Evolutionary conservation across 2,888 invertebrate genomes (phyloP).

Genomic region (Dicranocentrus wangi): DNA sequence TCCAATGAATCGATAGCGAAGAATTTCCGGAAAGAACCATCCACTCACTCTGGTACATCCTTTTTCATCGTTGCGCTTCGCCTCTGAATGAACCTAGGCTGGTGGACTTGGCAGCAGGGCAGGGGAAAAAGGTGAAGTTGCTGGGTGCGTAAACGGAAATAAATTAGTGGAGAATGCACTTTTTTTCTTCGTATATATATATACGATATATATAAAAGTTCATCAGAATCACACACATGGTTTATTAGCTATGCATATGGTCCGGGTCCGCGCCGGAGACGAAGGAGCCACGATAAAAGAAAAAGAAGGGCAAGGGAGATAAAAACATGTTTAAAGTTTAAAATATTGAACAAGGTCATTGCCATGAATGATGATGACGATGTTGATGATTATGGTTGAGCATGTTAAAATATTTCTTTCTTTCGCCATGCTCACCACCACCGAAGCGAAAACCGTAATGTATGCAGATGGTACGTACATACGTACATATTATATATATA

Average conservation of each 20-base stretch:
- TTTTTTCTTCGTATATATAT: too few relatives aligned
- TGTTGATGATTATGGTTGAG: constrained; percentile 35
- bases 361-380: constrained; percentile 55
- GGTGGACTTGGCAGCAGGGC: too few relatives aligned
- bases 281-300: constrained; percentile 29
- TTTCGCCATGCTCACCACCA: not conserved
- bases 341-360: constrained; percentile 63
- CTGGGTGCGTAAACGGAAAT: too few relatives aligned
- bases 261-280: too few relatives aligned
- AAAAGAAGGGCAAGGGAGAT: constrained; percentile 49
- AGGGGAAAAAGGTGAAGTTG: too few relatives aligned
- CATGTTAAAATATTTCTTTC: constrained; percentile 44
- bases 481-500: not conserved
- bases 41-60: too few relatives aligned
- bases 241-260: constrained; percentile 54
- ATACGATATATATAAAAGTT: too few relatives aligned
- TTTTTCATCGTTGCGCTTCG: too few relatives aligned
- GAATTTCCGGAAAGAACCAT: too few relatives aligned
- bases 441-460: constrained; percentile 11
- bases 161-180: too few relatives aligned
- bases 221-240: constrained; percentile 31
- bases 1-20: too few relatives aligned
- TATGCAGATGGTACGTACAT: constrained; percentile 4
- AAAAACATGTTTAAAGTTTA: constrained; percentile 56
- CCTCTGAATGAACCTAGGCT: too few relatives aligned